Evolutionary conservation across 1,140 invertebrate genomes (phyloP), one percentile per base, ranked within the genome.

Genomic region (Drosophila novamexicana): DNA sequence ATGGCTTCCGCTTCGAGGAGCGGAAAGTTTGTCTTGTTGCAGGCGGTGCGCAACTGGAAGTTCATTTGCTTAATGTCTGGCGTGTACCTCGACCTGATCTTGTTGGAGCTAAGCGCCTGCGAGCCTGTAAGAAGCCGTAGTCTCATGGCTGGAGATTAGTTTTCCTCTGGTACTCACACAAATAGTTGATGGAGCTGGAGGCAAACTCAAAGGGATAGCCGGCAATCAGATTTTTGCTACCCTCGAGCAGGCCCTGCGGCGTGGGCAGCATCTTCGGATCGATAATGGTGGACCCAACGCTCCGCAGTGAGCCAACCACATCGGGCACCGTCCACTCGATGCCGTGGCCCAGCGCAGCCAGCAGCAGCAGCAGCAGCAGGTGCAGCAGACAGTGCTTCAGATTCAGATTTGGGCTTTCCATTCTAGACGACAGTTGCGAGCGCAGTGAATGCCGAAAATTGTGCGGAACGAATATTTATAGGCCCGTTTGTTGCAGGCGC

Each of bases 151-250:
- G 22, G 22, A 29, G 22, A 29, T 29, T 29, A 29, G 22, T 29
- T 29, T 29, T 29, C 22, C 4, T 5, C 22, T 5, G 22, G 2
- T 29, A 85, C 91, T 86, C 50, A 92, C 91, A 92, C 7, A 92
- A 65, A 2, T 64, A 53, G 50, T 81, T 91, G 12, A 92, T 75
- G 1, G 84, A 65, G n/a, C 16, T 59, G 34, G 88, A 90, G 6
- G 80, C 79, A 45, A 84, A 75, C 42, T 92, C 91, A 44, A 92
- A 86, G 37, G 91, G 91, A 67, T 89, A 84, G 12, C 91, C 91
- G 57, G 78, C 89, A 10, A 92, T 39, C 4, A 91, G 53, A 40
- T 92, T 75, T 32, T 92, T 92, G 42, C 83, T 81, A 7, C 70
- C 40, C 9, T 91, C 78, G 37, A 92, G 68, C 2, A 92, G 37